Evolutionary conservation across 2,113 vertebrate species (phyloP), one percentile per base, ranked within the genome.

Genomic region (Erythrocebus patas): DNA sequence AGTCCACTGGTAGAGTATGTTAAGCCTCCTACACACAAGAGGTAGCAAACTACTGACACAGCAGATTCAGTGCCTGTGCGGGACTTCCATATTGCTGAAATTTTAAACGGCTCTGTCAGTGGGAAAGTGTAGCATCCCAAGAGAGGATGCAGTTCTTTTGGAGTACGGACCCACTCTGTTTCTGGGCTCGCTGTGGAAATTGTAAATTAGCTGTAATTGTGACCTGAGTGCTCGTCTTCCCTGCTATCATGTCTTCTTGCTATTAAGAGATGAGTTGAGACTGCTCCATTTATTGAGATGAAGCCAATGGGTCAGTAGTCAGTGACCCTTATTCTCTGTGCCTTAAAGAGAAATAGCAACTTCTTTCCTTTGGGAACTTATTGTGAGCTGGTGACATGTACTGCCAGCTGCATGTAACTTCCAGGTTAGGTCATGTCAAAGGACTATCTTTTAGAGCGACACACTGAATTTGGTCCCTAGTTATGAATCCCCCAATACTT

Each of bases 401-500:
- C 50, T 13, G 2, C 66, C n/a, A 14, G 75, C 84, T 95, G 30
- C 94, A 68, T 84, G 84, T 81, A 68, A 68, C 88, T 57, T 82
- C 64, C 38, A 95, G 92, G 64, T 93, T 66, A 88, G 91, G 35
- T 76, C 64, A 52, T 84, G 57, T 96, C 80, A 85, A 45, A 96
- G 35, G 66, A 75, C 11, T 14, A 40, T 30, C 38, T 97, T 96
- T 96, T 93, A 43, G 96, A 97, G 91, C 18, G 83, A 79, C 55
- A 76, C 16, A 16, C 79, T 90, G 78, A 73, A 84, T 97, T 90
- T 92, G 66, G 76, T 43, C 73, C 6, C 27, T 81, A 22, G 16
- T 73, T 78, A 81, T 66, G 80, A 92, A 89, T 95, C 13, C 32
- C 40, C 76, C 23, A 48, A 38, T 78, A n/a, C 94, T 95, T 97